Evolutionary conservation across 2,797 vertebrate genomes (phyloP), one percentile per base, ranked within the genome.

Genomic region (Phoebastria nigripes): DNA sequence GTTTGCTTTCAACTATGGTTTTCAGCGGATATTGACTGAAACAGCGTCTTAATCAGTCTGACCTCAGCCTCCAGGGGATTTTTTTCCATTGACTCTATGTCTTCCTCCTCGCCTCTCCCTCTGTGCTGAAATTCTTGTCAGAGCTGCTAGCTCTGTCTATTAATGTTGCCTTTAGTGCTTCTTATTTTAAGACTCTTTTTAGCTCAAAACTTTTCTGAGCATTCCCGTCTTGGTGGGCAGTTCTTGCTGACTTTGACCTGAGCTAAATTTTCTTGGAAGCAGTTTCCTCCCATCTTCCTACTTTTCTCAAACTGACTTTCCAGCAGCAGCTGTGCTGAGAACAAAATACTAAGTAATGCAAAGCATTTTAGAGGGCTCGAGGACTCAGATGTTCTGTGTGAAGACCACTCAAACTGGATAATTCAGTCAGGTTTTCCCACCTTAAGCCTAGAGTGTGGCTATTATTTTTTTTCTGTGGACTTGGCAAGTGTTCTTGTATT

Each of bases 1-100:
- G 79, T 87, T 96, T 96, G 87, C 91, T 96, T 94, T 96, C 93
- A 96, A 0, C 86, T n/a, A 25, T 55, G 90, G 62, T 94, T 96
- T 96, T 85, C 71, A 77, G 94, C 9, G 19, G 91, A 82, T 96
- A 91, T 89, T 78, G 94, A 82, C 81, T 91, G 71, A 93, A 96
- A 73, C 74, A 67, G 52, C 5, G 12, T 82, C 93, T 89, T 96
- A 94, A 96, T 96, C 89, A 56, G 78, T 56, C 84, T 96, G 94
- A 96, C 90, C 95, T 96, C 93, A 85, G 71, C 78, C 88, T 92
- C 77, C 35, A 37, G 39, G 81, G 82, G 24, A 52, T 22, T 61
- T 81, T 92, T 83, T 94, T 96, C 93, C 89, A 87, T 82, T 96
- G 89, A 70, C 71, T 89, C 13, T 51, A 14, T 72, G 62, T 93